Evolutionary conservation across 2,113 vertebrate genomes (phyloP), one percentile per base, ranked within the genome.

Genomic region (Plestiodon gilberti): DNA sequence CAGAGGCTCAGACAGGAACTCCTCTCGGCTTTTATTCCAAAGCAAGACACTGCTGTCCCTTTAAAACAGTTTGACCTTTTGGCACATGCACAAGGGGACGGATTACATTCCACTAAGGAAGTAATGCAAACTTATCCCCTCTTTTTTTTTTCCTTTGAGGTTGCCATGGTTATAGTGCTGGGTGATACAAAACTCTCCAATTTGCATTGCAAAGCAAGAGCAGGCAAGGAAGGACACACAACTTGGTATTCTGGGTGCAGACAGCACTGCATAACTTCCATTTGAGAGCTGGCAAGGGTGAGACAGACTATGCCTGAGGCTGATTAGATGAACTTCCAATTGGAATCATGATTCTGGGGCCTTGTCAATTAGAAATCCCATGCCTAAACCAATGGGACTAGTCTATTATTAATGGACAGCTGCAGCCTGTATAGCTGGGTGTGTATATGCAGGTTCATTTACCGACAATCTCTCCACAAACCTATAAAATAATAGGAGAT

Each of bases 121-220:
- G 93, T 93, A 93, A 92, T 89, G 88, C 91, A 94, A 96, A 96
- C 94, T 93, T 96, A 90, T 91, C 91, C 94, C 28, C 25, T 28
- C 15, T 38, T 5, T 35, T 35, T 35, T 22, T 35, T 35, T 22
- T 52, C 15, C 95, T 87, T 40, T 96, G 95, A 94, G 87, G 96
- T 97, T 96, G 93, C 96, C 94, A 96, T 96, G 94, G 96, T 93
- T 95, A 96, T 95, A 85, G 92, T 82, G 89, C 89, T 75, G 67
- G 22, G 78, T 90, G 89, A 90, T 90, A 94, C 92, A 94, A 95
- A 94, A 95, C 93, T 73, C 83, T 59, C 59, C 48, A 86, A 97
- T 97, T 97, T 97, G 96, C 95, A 97, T 96, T 97, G 94, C 96
- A 97, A 97, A 85, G 96, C 93, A 92, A 88, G 89, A 78, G 85